phyloP scores from a whole-genome alignment of 35 echinoderm and acorn worm species.

The Holothuria glaberrima region DNA sequence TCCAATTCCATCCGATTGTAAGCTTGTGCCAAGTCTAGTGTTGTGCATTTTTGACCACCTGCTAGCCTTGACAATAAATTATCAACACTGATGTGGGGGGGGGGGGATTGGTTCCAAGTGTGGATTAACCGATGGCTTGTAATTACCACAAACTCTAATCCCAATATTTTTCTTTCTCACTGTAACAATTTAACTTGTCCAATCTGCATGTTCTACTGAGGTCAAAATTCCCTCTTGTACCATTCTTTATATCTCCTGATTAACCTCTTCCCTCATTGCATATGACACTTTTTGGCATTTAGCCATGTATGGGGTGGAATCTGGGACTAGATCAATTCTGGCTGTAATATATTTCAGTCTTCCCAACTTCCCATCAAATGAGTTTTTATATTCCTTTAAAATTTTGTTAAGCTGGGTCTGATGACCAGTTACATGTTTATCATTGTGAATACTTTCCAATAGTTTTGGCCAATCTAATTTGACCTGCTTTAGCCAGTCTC shows the following conservation, averaged over 20 bases:
- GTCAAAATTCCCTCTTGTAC: conserved; percentile 21
- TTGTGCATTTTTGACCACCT: conserved; percentile 10
- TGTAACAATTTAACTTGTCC: conserved; percentile 2
- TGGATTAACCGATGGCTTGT: conserved; percentile 30
- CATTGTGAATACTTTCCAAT: conserved; percentile 31
- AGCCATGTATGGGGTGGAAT: conserved; percentile 34
- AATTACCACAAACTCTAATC: not conserved
- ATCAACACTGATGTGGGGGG: conserved; percentile 23
- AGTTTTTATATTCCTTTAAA: conserved; percentile 24
- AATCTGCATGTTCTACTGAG: not conserved
- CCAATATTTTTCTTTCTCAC: not conserved
- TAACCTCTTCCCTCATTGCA: conserved; percentile 35
- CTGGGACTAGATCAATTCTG: conserved; percentile 7
- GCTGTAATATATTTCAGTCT: conserved; percentile 44
- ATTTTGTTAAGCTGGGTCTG: not conserved
- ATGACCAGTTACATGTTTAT: not conserved
- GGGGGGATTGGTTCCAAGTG: conserved; percentile 11
- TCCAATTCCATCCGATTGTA: conserved; percentile 64
- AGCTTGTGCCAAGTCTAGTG: conserved; percentile 44
- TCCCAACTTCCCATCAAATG: conserved; percentile 59
- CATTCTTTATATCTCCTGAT: conserved; percentile 42
- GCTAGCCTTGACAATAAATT: not conserved
- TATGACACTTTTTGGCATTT: conserved; percentile 50
- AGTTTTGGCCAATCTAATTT: conserved; percentile 44
- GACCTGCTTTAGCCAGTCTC: conserved; percentile 44